Evolutionary conservation across 1,140 invertebrate species (phyloP), one percentile per base, ranked within the genome.

Genomic region (Bombus impatiens): DNA sequence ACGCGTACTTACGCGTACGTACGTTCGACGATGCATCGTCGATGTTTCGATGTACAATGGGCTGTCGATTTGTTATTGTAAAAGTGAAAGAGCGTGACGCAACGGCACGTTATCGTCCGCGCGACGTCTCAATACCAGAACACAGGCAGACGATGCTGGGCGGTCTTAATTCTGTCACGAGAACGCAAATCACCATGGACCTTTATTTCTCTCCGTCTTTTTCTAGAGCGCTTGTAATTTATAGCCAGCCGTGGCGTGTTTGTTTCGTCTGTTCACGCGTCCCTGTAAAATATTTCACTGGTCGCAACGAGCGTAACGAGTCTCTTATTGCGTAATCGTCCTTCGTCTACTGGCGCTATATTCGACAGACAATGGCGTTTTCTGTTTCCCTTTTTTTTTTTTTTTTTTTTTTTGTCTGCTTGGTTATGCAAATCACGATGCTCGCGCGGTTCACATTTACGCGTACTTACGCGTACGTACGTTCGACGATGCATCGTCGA

Each of bases 381-480:
- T 40, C 12, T 4, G 25, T 57, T 37, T 57, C 28, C 18, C 3
- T 35, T 35, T 2, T 35, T 35, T 35, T 68, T 59, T 32, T 42
- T n/a, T n/a, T n/a, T n/a, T n/a, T n/a, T n/a, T n/a, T n/a, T n/a
- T n/a, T n/a, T 90, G 88, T 62, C 84, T 90, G 88, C 84, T 92
- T 83, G 91, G 86, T 92, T 93, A 93, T 93, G 93, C 91, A 93
- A 93, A 94, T 93, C 89, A 89, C 87, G 85, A 81, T 53, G 72
- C 22, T 74, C 82, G 79, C 80, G 47, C 59, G 59, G 10, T 80
- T 70, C 68, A 42, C 79, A 57, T 68, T 78, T 53, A 78, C 88
- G 78, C 77, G 65, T 79, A 32, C 42, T n/a, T 15, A 18, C 42
- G 42, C 44, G 47, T 59, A 32, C 59, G 28, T 28, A n/a, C 71